Conservation (phyloP, 2,113 vertebrate genomes). For the Chionodraco myersi region DNA sequence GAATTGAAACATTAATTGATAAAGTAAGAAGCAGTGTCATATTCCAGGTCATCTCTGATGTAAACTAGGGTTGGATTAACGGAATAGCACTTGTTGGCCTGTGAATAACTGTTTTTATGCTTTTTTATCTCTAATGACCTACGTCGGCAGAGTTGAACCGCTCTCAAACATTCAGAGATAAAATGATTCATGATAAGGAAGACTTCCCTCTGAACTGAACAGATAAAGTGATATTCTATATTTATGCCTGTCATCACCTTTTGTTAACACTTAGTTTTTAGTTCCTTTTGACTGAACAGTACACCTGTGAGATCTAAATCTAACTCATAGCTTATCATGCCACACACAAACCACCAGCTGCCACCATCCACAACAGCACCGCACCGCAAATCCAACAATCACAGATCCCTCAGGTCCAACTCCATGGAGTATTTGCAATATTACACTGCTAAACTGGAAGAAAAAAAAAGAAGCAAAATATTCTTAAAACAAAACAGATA, state of each 20-base stretch:
- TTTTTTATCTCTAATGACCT: neutral
- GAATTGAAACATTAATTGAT: too few species aligned
- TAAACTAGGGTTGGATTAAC: neutral
- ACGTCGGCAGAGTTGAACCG: conserved; percentile 35
- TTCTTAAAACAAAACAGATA: too few species aligned
- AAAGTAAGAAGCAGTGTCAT: too few species aligned
- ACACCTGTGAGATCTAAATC: neutral
- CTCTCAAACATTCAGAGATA: neutral
- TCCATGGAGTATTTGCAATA: too few species aligned
- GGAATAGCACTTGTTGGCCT: conserved; percentile 9
- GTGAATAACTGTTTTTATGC: conserved; percentile 17
- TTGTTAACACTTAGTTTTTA: neutral
- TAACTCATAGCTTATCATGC: too few species aligned
- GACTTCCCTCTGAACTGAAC: neutral
- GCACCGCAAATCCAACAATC: too few species aligned
- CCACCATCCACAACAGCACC: too few species aligned
- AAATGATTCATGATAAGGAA: conserved; percentile 6
- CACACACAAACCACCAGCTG: too few species aligned
- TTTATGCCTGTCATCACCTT: neutral
- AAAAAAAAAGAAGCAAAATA: too few species aligned
- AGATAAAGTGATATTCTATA: neutral
- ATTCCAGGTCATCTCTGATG: too few species aligned
- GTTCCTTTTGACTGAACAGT: neutral
- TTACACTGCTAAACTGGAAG: too few species aligned
- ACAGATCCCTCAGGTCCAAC: too few species aligned